A percentile compares a stretch with the other conserved stretches of the same genome.
Conservation (phyloP, 2,113 vertebrate species). For the Micronycteris hirsuta region DNA sequence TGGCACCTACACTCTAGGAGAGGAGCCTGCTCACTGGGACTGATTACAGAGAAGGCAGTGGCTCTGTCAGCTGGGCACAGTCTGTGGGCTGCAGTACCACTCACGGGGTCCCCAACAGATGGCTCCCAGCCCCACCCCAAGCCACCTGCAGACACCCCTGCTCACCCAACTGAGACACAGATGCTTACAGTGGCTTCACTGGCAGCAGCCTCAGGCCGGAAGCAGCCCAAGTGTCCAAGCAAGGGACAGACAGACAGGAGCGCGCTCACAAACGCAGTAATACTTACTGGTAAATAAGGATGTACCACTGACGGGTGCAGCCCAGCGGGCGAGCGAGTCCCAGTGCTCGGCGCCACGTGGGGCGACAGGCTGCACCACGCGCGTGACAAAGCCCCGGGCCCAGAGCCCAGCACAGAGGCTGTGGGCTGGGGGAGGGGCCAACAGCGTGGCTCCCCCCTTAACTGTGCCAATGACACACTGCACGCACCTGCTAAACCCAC, state of each 20-base stretch:
- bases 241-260: rapidly evolving
- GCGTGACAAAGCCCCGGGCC: neutral
- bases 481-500: neutral
- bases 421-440: rapidly evolving
- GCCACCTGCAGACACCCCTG: neutral
- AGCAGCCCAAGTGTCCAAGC: neutral
- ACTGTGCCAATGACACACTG: rapidly evolving
- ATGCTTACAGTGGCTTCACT: neutral
- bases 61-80: rapidly evolving
- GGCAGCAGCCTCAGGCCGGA: neutral
- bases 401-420: too few relatives aligned
- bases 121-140: neutral
- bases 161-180: neutral
- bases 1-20: neutral
- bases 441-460: too few relatives aligned
- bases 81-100: neutral
- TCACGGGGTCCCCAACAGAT: rapidly evolving
- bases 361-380: neutral
- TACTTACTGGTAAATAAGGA: rapidly evolving
- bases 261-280: neutral
- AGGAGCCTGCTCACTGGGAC: neutral
- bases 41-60: neutral
- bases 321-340: neutral
- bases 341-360: rapidly evolving
- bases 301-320: too few relatives aligned